Conservation (phyloP, 2,888 invertebrate genomes). For the Tetranychus piercei region DNA sequence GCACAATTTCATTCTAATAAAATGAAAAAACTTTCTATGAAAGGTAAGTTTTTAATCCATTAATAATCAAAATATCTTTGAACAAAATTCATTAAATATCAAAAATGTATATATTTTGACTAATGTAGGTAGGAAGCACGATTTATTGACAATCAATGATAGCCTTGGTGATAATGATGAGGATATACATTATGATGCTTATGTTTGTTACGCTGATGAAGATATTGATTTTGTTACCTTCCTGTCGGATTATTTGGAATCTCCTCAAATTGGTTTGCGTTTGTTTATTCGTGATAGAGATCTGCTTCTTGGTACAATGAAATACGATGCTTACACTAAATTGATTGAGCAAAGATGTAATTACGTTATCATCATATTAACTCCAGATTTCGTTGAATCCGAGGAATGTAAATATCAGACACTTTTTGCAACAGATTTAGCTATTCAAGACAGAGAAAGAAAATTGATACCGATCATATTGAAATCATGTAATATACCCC, state of each 20-base stretch:
- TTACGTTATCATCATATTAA: slow-evolving; percentile 56
- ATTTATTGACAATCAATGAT: not conserved
- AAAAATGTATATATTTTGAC: not conserved
- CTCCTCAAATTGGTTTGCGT: slow-evolving; percentile 23
- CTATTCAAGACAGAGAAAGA: slow-evolving; percentile 39
- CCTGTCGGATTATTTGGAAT: slow-evolving; percentile 25
- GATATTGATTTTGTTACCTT: slow-evolving; percentile 26
- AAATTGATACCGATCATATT: slow-evolving; percentile 21
- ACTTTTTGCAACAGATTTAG: slow-evolving; percentile 57
- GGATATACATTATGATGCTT: slow-evolving; percentile 27
- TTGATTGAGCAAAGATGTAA: slow-evolving; percentile 43
- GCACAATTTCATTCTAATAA: not conserved
- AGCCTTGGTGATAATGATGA: not conserved
- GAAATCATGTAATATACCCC: slow-evolving; percentile 20
- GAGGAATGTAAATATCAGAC: slow-evolving; percentile 56
- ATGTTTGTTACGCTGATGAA: slow-evolving; percentile 27
- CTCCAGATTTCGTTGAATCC: slow-evolving; percentile 54
- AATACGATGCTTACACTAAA: slow-evolving; percentile 24
- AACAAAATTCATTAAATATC: not conserved
- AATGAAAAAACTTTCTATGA: not conserved
- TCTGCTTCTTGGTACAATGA: slow-evolving; percentile 32
- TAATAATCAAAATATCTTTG: not conserved
- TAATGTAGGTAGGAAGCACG: not conserved
- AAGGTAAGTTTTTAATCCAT: not conserved
- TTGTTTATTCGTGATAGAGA: slow-evolving; percentile 27